These are phyloP conservation scores for Caerostris darwini DNA, from an alignment of 1,140 invertebrate genomes.

Conservation along the genomic window DNA sequence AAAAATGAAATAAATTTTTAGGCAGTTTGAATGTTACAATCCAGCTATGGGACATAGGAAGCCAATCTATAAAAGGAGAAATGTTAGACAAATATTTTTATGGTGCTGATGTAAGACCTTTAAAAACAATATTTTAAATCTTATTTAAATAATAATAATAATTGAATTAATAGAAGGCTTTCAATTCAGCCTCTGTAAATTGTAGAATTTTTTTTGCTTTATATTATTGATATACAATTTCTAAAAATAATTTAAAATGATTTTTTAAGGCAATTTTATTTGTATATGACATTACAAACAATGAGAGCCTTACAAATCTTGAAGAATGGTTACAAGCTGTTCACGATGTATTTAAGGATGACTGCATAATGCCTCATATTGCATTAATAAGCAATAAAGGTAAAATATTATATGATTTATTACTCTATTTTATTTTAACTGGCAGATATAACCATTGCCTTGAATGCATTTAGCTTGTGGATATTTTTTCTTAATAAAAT, in stretches of 20 bases:
- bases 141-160: too few species aligned
- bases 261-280: conserved; percentile 88
- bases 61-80: conserved; percentile 87
- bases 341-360: conserved; percentile 84
- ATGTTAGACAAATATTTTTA: conserved; percentile 94
- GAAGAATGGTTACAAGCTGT: conserved; percentile 88
- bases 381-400: conserved; percentile 94
- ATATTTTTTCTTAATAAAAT: too few species aligned
- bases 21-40: conserved; percentile 85
- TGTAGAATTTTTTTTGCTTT: neutral
- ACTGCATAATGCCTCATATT: conserved; percentile 86
- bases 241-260: neutral
- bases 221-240: neutral
- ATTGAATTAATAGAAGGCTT: too few species aligned
- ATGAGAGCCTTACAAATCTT: conserved; percentile 90
- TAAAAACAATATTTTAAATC: too few species aligned
- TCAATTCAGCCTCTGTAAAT: neutral
- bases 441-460: too few species aligned
- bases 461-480: too few species aligned
- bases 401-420: conserved; percentile 80
- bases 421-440: neutral
- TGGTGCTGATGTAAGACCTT: conserved; percentile 87
- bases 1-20: conserved; percentile 60
- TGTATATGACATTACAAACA: conserved; percentile 93
- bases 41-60: conserved; percentile 92